Evolutionary conservation across 2,113 vertebrate genomes (phyloP).

Genomic region (Ploceus nigricollis): DNA sequence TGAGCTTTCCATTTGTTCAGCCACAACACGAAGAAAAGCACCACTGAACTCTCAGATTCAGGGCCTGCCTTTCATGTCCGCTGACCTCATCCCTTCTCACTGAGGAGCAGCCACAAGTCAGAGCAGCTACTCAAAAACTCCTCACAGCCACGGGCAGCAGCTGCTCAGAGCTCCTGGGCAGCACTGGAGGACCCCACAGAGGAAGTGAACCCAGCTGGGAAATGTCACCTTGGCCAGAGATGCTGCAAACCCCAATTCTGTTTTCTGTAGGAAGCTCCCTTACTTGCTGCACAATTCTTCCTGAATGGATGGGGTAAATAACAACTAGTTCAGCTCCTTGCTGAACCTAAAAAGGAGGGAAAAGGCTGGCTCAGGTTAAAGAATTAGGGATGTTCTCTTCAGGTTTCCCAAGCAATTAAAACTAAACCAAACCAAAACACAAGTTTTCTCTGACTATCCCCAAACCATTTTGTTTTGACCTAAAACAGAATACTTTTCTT

Average conservation of each 20-base stretch:
- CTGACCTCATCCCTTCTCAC: not conserved
- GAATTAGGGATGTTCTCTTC: not conserved
- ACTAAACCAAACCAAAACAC: not conserved
- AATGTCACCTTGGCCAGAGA: not conserved
- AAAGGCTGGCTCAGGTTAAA: not conserved
- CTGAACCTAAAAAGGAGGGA: not conserved
- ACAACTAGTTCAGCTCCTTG: not conserved
- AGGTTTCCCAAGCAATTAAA: conserved; percentile 5
- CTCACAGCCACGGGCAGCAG: not conserved
- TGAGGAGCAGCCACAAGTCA: not conserved
- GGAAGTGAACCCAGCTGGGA: not conserved
- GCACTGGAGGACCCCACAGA: rapidly evolving
- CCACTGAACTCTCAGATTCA: not conserved
- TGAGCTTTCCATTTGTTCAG: not conserved
- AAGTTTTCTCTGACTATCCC: not conserved
- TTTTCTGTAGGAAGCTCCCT: not conserved
- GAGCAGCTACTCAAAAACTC: not conserved
- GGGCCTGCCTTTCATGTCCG: not conserved
- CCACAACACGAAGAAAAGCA: not conserved
- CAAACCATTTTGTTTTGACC: not conserved
- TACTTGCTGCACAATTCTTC: not conserved
- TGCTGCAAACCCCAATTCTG: not conserved
- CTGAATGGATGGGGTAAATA: not conserved
- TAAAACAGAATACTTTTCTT: not conserved
- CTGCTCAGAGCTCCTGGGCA: not conserved